These are phyloP conservation scores for Macaca mulatta DNA, from an alignment of 2,113 vertebrate species.

Conservation along the genomic window DNA sequence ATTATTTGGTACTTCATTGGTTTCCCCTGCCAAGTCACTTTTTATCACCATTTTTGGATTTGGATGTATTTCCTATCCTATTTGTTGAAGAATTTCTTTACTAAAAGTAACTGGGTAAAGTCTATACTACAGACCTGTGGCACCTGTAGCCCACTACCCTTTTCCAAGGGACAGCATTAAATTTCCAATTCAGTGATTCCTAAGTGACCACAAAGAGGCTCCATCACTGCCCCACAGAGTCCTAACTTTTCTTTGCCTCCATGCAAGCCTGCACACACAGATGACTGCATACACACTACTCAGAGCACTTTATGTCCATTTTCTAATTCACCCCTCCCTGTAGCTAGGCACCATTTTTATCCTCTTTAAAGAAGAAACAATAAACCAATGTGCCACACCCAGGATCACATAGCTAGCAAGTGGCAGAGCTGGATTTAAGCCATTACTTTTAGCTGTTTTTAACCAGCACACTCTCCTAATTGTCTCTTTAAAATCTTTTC, in stretches of 20 bases:
- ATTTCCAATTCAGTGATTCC: not conserved
- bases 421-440: not conserved
- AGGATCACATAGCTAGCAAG: not conserved
- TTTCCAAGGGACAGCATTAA: not conserved
- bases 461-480: not conserved
- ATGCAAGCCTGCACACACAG: not conserved
- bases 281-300: not conserved
- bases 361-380: not conserved
- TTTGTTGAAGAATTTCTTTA: not conserved
- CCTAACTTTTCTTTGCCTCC: not conserved
- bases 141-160: not conserved
- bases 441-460: not conserved
- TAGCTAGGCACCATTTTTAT: not conserved
- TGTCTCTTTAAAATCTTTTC: constrained; percentile 30
- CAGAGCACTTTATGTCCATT: not conserved
- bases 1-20: not conserved
- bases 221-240: not conserved
- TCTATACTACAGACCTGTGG: not conserved
- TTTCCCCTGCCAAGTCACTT: not conserved
- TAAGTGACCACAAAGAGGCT: not conserved
- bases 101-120: not conserved
- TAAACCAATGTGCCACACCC: not conserved
- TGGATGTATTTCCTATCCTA: not conserved
- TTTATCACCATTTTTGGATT: not conserved
- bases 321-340: not conserved